phyloP scores from a whole-genome alignment of 2,888 invertebrate genomes.

The Allophyes oxyacanthae region DNA sequence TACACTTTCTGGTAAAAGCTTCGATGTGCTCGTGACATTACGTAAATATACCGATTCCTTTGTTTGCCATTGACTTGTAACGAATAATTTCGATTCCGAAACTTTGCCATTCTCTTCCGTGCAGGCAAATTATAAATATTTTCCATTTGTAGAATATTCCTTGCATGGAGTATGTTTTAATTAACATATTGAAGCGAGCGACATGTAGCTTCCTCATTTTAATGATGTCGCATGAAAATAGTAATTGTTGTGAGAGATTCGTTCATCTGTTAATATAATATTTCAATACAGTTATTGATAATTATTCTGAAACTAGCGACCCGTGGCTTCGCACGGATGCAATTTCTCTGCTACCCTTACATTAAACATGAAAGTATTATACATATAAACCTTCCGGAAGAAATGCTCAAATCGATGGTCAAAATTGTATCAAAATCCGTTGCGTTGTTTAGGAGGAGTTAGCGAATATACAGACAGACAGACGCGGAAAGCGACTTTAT shows the following conservation, averaged over 20 bases:
- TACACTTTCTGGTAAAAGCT: constrained; percentile 20
- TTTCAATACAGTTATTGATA: neutral
- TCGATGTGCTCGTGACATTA: neutral
- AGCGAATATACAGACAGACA: too few species aligned
- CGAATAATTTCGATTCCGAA: neutral
- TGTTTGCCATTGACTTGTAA: neutral
- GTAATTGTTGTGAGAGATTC: neutral
- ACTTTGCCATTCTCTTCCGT: neutral
- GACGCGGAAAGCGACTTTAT: too few species aligned
- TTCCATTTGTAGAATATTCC: neutral
- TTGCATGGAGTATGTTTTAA: constrained; percentile 11
- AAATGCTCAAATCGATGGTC: too few species aligned
- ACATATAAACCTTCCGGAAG: too few species aligned
- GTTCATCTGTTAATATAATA: neutral
- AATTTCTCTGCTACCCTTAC: too few species aligned
- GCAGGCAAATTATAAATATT: neutral
- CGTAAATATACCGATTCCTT: neutral
- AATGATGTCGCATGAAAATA: neutral
- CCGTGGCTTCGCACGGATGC: too few species aligned
- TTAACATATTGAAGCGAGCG: neutral
- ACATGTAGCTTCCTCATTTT: neutral
- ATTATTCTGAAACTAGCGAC: too few species aligned
- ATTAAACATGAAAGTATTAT: too few species aligned
- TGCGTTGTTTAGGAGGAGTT: too few species aligned
- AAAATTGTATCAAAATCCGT: too few species aligned